Evolutionary conservation across 2,888 invertebrate genomes (phyloP).

Genomic region (Drosophila siamana): DNA sequence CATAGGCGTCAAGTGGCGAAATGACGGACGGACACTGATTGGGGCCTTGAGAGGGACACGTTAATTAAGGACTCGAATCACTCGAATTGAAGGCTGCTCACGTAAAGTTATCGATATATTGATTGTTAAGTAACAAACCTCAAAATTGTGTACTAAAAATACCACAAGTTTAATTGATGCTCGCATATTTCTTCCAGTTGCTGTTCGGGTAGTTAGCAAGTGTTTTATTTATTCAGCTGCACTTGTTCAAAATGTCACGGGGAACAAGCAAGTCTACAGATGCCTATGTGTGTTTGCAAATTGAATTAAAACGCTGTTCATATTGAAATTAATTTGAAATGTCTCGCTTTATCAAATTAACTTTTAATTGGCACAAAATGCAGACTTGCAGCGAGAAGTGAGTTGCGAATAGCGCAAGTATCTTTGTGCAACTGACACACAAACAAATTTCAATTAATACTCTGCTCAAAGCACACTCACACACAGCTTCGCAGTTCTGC

Average conservation of each 20-base stretch:
- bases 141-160: too few species aligned
- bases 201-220: background rate
- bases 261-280: too few species aligned
- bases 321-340: conserved; percentile 75
- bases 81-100: background rate
- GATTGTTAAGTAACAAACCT: background rate
- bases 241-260: background rate
- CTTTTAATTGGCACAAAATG: conserved; percentile 73
- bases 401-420: conserved; percentile 11
- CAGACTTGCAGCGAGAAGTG: conserved; percentile 16
- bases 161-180: too few species aligned
- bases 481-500: conserved; percentile 10
- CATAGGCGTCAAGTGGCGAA: conserved; percentile 50
- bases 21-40: conserved; percentile 36
- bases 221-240: background rate
- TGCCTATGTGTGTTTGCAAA: conserved; percentile 44
- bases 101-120: background rate
- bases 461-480: background rate
- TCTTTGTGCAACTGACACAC: conserved; percentile 70
- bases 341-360: conserved; percentile 78
- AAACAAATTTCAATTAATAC: conserved; percentile 75
- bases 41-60: background rate
- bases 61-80: conserved; percentile 33
- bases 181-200: background rate
- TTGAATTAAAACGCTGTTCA: conserved; percentile 73